These are phyloP conservation scores for Sussaba pulchella DNA, from an alignment of 2,888 invertebrate species.

Conservation along the genomic window DNA sequence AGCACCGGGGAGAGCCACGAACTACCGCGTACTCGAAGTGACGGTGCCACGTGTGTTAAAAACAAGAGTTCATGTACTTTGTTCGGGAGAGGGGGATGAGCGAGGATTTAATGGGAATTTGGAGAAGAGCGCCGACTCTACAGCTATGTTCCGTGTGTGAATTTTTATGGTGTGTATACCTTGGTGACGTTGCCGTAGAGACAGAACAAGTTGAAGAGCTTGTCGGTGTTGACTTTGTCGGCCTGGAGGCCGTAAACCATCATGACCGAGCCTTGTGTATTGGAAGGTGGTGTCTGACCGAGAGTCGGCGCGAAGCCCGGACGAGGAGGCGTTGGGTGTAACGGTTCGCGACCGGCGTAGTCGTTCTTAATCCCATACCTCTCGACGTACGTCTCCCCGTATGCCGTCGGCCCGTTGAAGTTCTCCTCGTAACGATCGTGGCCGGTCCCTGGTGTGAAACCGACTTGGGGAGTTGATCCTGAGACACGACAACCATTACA, in stretches of 20 bases:
- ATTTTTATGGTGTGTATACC: constrained; percentile 86
- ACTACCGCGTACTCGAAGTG: constrained; percentile 6
- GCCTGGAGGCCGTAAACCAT: constrained; percentile 99
- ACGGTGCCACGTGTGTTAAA: constrained; percentile 27
- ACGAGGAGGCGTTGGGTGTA: constrained; percentile 82
- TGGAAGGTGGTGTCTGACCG: constrained; percentile 81
- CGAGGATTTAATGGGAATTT: not conserved
- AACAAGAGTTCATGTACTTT: constrained; percentile 48
- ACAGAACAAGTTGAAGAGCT: constrained; percentile 99
- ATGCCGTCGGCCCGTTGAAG: constrained; percentile 82
- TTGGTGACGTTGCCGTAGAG: constrained; percentile 99
- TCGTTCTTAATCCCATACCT: constrained; percentile 82
- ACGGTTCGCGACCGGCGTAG: constrained; percentile 81
- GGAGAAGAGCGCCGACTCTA: constrained; percentile 1
- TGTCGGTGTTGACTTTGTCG: constrained; percentile 97
- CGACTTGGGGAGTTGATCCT: constrained; percentile 81
- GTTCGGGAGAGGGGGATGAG: constrained; percentile 6
- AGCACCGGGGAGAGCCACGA: not conserved
- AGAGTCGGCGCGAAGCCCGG: constrained; percentile 82
- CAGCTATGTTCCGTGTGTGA: constrained; percentile 3
- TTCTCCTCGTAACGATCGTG: constrained; percentile 83
- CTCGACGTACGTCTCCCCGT: constrained; percentile 82
- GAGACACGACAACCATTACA: constrained; percentile 48
- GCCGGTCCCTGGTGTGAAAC: constrained; percentile 80
- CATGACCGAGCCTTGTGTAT: constrained; percentile 93